A percentile compares a stretch with the other conserved stretches of the same genome.
These are phyloP conservation scores for Epistrophe eligans DNA, from an alignment of 2,888 invertebrate species.

Conservation along the genomic window DNA sequence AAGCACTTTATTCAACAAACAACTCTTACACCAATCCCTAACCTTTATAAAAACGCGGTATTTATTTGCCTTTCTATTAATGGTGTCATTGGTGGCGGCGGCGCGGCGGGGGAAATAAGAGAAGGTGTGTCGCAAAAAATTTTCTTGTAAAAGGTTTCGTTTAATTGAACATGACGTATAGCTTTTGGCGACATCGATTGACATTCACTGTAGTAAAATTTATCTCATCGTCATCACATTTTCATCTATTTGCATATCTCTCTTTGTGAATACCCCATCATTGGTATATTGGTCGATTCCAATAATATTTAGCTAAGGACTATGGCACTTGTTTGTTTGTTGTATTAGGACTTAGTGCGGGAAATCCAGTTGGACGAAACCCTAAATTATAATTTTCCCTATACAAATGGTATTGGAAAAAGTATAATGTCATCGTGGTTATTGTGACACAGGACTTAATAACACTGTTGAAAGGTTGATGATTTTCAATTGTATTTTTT, in stretches of 20 bases:
- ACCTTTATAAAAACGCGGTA: conserved; percentile 9
- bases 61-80: conserved; percentile 41
- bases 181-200: conserved; percentile 54
- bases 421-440: not conserved
- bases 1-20: conserved; percentile 56
- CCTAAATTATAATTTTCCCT: conserved; percentile 51
- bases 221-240: conserved; percentile 5
- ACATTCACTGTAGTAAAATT: conserved; percentile 14
- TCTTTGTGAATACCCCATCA: conserved; percentile 6
- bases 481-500: conserved; percentile 7
- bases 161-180: conserved; percentile 39
- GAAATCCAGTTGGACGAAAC: conserved; percentile 37
- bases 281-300: conserved; percentile 15
- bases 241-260: conserved; percentile 57
- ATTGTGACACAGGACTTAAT: not conserved
- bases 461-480: conserved; percentile 1
- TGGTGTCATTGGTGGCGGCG: not conserved
- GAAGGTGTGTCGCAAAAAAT: conserved; percentile 16
- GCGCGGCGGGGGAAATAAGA: not conserved
- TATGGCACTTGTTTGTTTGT: conserved; percentile 32
- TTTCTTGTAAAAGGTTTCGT: conserved; percentile 33
- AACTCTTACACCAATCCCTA: conserved; percentile 43
- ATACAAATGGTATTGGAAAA: conserved; percentile 15
- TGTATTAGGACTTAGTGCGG: conserved; percentile 40
- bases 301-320: conserved; percentile 31